A percentile compares a stretch with the other conserved stretches of the same genome.
These are phyloP conservation scores for Siniperca scherzeri DNA, from an alignment of 2,797 vertebrate species.

Conservation along the genomic window DNA sequence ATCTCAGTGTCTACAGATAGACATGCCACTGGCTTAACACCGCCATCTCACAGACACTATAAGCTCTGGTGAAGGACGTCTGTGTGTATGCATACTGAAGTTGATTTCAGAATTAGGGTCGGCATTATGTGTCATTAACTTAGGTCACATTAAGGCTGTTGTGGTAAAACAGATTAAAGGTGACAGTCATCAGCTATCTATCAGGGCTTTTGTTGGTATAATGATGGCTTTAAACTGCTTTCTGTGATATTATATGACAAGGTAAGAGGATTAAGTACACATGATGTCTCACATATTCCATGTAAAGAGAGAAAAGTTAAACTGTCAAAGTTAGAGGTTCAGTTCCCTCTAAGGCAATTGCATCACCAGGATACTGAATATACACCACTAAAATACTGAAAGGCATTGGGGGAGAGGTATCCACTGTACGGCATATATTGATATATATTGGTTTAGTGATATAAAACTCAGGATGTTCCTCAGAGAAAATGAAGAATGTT, in stretches of 20 bases:
- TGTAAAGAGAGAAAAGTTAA: background rate
- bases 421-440: background rate
- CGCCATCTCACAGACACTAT: conserved; percentile 35
- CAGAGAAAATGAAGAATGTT: conserved; percentile 23
- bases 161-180: conserved; percentile 57
- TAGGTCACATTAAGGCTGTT: conserved; percentile 43
- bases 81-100: conserved; percentile 60
- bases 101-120: conserved; percentile 45
- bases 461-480: conserved; percentile 24
- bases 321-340: conserved; percentile 25
- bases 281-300: background rate
- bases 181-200: conserved; percentile 42
- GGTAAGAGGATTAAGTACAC: background rate
- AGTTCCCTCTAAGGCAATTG: background rate
- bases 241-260: conserved; percentile 26
- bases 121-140: conserved; percentile 48
- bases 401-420: background rate
- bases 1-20: conserved; percentile 6
- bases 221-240: conserved; percentile 46
- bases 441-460: conserved; percentile 18
- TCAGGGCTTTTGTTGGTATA: conserved; percentile 21
- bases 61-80: conserved; percentile 48
- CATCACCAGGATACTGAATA: background rate
- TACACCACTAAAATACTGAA: background rate
- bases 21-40: conserved; percentile 13